Evolutionary conservation across 2,888 invertebrate genomes (phyloP).

Genomic region (Pachydiplax longipennis): DNA sequence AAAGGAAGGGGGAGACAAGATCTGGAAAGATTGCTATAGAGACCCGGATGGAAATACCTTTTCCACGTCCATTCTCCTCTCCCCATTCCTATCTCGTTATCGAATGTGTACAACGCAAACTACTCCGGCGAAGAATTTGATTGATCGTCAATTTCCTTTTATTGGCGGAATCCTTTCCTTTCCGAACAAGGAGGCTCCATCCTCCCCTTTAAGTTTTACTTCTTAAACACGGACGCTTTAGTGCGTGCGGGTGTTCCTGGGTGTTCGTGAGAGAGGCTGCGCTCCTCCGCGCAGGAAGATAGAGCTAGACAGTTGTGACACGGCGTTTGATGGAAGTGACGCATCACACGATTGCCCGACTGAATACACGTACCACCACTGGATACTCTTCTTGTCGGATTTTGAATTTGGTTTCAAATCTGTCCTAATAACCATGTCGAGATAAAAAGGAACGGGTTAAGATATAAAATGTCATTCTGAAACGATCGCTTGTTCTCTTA

Average conservation of each 20-base stretch:
- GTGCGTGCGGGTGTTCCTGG: not conserved
- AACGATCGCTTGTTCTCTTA: not conserved
- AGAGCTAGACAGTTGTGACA: not conserved
- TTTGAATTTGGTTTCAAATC: not conserved
- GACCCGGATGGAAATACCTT: constrained; percentile 22
- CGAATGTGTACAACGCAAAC: constrained; percentile 38
- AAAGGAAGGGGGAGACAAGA: constrained; percentile 2
- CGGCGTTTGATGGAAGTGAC: not conserved
- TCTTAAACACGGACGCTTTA: not conserved
- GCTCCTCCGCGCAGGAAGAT: not conserved
- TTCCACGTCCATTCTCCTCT: not conserved
- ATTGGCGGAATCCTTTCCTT: not conserved
- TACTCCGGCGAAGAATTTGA: constrained; percentile 33
- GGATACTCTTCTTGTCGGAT: not conserved
- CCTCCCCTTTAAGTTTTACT: not conserved
- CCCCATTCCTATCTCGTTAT: not conserved
- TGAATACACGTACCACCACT: not conserved
- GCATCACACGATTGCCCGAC: not conserved
- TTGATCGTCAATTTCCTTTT: constrained; percentile 42
- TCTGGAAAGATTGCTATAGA: constrained; percentile 13
- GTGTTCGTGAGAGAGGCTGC: not conserved
- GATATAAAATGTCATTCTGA: not conserved
- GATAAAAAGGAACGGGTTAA: not conserved
- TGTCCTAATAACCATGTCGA: not conserved
- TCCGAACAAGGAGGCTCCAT: not conserved